Evolutionary conservation across 1,140 invertebrate species (phyloP), one percentile per base, ranked within the genome.

Genomic region (Eriosoma lanigerum): DNA sequence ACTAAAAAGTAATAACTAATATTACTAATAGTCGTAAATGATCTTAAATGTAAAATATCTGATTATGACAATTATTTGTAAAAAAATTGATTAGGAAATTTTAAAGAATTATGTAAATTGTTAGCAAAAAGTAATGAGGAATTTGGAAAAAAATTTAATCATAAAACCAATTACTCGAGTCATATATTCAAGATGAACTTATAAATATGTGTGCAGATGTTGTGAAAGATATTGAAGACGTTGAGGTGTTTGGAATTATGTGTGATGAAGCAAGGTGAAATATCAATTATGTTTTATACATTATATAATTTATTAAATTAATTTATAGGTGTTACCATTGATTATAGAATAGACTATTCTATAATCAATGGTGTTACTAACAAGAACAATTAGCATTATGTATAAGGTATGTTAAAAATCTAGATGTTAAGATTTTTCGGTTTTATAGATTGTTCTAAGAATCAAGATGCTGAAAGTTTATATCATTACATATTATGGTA

Each of bases 401-500:
- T 12, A 24, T 58, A 21, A 21, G n/a, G 5, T 78, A 78, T 44
- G 29, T 44, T 17, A 78, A 78, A 44, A 21, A 62, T 26, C 32
- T 78, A 78, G n/a, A 48, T 60, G 13, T 58, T 26, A 32, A 24
- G 75, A 62, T 78, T 78, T 78, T 9, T 60, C 1, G 56, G 56
- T 44, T 78, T 78, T 78, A 29, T 78, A 21, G 32, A 78, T 46
- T 78, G 56, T 29, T 78, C 38, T 15, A 44, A 32, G 19, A 78
- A 58, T 1, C 32, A 62, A 48, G 56, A 78, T 78, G 56, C 72
- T 50, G 15, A 26, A 29, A 13, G 0, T 44, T 48, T 68, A 12
- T n/a, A 19, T 21, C n/a, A 72, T 15, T 6, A 29, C 3, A 72
- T 52, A 72, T 72, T 48, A 21, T 21, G 10, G 1, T 46, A 46